A percentile compares a stretch with the other conserved stretches of the same genome.
Evolutionary conservation across 2,888 invertebrate species (phyloP).

Genomic region (Agapostemon virescens): DNA sequence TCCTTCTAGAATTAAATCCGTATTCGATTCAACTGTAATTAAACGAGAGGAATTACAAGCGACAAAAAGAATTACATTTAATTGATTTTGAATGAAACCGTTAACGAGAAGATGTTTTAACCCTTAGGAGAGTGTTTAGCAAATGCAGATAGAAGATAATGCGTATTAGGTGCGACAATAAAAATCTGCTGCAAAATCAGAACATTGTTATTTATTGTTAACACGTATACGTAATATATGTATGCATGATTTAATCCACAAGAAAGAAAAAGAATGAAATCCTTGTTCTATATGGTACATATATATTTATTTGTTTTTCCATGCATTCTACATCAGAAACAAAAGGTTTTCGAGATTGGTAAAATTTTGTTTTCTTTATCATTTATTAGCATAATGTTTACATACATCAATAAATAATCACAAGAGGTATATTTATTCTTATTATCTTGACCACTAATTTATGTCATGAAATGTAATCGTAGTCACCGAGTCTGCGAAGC

Average conservation of each 20-base stretch:
- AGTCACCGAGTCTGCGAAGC: neutral
- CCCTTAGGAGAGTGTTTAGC: constrained; percentile 30
- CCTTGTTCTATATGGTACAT: neutral
- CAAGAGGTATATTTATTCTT: neutral
- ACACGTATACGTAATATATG: neutral
- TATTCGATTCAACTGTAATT: neutral
- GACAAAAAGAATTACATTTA: neutral
- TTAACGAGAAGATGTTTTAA: constrained; percentile 31
- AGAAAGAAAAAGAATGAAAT: neutral
- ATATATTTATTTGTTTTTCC: neutral
- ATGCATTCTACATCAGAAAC: neutral
- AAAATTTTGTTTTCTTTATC: neutral
- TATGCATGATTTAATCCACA: neutral
- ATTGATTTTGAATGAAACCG: constrained; percentile 4
- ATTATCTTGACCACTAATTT: neutral
- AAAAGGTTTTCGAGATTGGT: neutral
- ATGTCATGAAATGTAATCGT: neutral
- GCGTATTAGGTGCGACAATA: constrained; percentile 52
- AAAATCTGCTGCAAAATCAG: constrained; percentile 43
- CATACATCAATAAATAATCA: constrained; percentile 1
- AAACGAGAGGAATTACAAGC: neutral
- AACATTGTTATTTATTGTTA: constrained; percentile 30
- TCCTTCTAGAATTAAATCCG: constrained; percentile 7
- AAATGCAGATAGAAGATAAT: constrained; percentile 33
- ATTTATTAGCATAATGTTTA: neutral